phyloP scores from a whole-genome alignment of 2,113 vertebrate species.

The Leptodactylus fuscus region DNA sequence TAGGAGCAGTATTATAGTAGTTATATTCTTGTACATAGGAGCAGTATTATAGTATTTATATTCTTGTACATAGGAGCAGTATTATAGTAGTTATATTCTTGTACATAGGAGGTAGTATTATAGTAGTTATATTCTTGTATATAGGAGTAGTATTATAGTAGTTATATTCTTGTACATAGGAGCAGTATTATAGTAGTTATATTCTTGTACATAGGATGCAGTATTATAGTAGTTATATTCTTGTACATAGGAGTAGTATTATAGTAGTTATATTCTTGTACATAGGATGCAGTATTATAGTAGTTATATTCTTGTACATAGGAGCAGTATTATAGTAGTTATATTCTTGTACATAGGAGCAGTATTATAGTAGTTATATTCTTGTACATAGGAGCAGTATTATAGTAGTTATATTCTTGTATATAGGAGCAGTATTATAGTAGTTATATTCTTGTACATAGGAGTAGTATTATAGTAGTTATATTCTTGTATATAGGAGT shows the following conservation, averaged over 20 bases:
- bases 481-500: no score
- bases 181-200: conserved; percentile 9
- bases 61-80: conserved; percentile 10
- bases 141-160: background rate
- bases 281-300: conserved; percentile 5
- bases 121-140: conserved; percentile 3
- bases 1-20: background rate
- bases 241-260: background rate
- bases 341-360: background rate
- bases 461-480: no score
- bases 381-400: background rate
- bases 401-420: background rate
- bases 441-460: no score
- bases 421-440: no score
- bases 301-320: background rate
- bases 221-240: conserved; percentile 15
- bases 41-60: background rate
- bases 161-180: conserved; percentile 15
- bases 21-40: background rate
- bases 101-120: no score
- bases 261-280: conserved; percentile 5
- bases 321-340: background rate
- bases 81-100: conserved; percentile 15
- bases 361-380: conserved; percentile 2
- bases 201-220: background rate